Percentiles rank a stretch among this genome's conserved stretches.
Evolutionary conservation across 2,113 vertebrate genomes (phyloP).

Genomic region (Carollia perspicillata): DNA sequence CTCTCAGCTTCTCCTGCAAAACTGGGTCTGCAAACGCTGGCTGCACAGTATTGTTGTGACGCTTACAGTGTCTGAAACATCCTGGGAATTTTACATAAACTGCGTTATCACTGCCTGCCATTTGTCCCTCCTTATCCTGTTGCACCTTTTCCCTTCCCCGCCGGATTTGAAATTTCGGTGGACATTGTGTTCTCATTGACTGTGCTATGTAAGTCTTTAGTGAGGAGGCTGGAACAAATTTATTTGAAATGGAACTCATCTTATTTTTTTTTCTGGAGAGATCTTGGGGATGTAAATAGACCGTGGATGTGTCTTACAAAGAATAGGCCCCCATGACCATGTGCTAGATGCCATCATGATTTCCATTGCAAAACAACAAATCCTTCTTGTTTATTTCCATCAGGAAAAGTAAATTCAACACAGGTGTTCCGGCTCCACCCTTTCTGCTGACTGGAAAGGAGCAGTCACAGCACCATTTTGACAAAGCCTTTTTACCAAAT

Average conservation of each 20-base stretch:
- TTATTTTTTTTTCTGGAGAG: not conserved
- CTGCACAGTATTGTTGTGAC: not conserved
- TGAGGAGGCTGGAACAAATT: not conserved
- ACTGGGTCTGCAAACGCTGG: not conserved
- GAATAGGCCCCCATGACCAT: not conserved
- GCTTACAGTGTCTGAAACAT: not conserved
- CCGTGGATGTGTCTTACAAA: not conserved
- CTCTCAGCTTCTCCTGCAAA: not conserved
- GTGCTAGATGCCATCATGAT: not conserved
- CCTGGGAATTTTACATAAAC: not conserved
- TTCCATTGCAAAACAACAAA: slow-evolving; percentile 6
- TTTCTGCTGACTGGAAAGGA: not conserved
- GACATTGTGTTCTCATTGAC: not conserved
- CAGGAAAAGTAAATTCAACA: not conserved
- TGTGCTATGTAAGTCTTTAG: not conserved
- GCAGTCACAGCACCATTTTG: not conserved
- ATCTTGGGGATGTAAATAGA: not conserved
- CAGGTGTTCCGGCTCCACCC: not conserved
- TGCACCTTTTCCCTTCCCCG: not conserved
- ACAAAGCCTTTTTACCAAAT: not conserved
- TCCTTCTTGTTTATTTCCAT: not conserved
- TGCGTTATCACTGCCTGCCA: not conserved
- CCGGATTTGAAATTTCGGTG: not conserved
- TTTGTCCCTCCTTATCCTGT: too few relatives aligned
- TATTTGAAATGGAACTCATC: not conserved